A percentile compares a stretch with the other conserved stretches of the same genome.
phyloP scores from a whole-genome alignment of 1,140 invertebrate species.

The Drosophila nigromelanica region DNA sequence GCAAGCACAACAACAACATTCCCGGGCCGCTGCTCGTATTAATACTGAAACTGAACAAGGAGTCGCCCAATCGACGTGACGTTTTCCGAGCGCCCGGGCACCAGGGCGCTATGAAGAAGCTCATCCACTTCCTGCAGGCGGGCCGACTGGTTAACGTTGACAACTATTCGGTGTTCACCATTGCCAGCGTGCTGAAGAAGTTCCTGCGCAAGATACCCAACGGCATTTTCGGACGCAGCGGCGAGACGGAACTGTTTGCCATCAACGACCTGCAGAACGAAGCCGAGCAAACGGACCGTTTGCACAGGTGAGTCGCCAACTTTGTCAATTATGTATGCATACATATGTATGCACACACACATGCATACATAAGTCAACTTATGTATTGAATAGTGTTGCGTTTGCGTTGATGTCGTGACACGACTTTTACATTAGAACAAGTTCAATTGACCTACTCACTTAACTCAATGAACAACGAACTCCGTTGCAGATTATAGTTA shows the following conservation, averaged over 20 bases:
- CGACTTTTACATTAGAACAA: background rate
- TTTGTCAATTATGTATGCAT: background rate
- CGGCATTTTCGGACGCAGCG: slow-evolving; percentile 96
- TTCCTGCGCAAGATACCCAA: slow-evolving; percentile 98
- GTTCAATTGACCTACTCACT: too few relatives aligned
- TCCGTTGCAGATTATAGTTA: too few relatives aligned
- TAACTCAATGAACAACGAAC: too few relatives aligned
- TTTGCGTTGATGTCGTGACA: slow-evolving; percentile 3
- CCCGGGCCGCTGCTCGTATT: slow-evolving; percentile 95
- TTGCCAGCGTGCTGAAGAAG: slow-evolving; percentile 98
- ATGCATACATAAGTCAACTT: slow-evolving; percentile 1
- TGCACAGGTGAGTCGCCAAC: slow-evolving; percentile 90
- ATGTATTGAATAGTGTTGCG: slow-evolving; percentile 5
- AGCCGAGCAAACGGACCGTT: slow-evolving; percentile 94
- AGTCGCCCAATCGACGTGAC: slow-evolving; percentile 95
- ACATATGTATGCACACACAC: background rate
- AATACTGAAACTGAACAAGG: slow-evolving; percentile 97
- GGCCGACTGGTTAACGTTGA: slow-evolving; percentile 98
- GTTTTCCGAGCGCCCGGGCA: slow-evolving; percentile 97
- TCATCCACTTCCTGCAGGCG: slow-evolving; percentile 97
- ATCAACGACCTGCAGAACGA: slow-evolving; percentile 92
- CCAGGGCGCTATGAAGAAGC: slow-evolving; percentile 97
- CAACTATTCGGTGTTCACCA: slow-evolving; percentile 98
- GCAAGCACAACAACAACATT: slow-evolving; percentile 96
- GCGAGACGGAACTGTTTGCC: slow-evolving; percentile 95